Evolutionary conservation across 2,888 invertebrate genomes (phyloP), one percentile per base, ranked within the genome.

Genomic region (Caenorhabditis macrosperma): DNA sequence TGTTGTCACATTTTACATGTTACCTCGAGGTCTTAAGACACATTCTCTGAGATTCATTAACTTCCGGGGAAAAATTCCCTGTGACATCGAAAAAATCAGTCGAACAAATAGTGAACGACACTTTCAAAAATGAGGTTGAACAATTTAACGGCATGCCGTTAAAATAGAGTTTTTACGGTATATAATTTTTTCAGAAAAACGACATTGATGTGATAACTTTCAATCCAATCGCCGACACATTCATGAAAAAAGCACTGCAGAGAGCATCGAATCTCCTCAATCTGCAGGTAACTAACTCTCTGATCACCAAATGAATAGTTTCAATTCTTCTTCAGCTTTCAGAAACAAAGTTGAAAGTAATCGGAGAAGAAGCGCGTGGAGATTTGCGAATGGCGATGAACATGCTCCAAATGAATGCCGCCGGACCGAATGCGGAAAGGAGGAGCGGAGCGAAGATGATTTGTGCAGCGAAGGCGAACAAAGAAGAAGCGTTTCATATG

Each of bases 401-500:
- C 22, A 79, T 79, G 69, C 50, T 75, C 6, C 79, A 75, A 20
- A 68, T 79, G 69, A 71, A 74, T 38, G 46, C 68, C 2, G 28
- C 38, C 20, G 59, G 59, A 22, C 30, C 26, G 17, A 26, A 61
- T 55, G 15, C 61, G 0, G 46, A 50, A 33, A 48, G 74, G 30
- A 54, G 15, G 20, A 33, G 44, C 26, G 71, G 71, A 5, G 30
- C 35, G 1, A 54, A 44, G 5, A n/a, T 71, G 10, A 48, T 71
- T 20, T 71, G 44, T 46, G 63, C 61, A 12, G 24, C 72, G 38
- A 64, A 55, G 48, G 54, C 75, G 1, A 79, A 79, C 52, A 35
- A 41, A 30, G 79, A 79, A 44, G 79, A 79, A 33, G 44, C 69
- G 24, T 69, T 79, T 46, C 75, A 79, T 17, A 79, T 79, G 79